Conservation (phyloP, 2,888 invertebrate species). For the Allolobophora icterica region DNA sequence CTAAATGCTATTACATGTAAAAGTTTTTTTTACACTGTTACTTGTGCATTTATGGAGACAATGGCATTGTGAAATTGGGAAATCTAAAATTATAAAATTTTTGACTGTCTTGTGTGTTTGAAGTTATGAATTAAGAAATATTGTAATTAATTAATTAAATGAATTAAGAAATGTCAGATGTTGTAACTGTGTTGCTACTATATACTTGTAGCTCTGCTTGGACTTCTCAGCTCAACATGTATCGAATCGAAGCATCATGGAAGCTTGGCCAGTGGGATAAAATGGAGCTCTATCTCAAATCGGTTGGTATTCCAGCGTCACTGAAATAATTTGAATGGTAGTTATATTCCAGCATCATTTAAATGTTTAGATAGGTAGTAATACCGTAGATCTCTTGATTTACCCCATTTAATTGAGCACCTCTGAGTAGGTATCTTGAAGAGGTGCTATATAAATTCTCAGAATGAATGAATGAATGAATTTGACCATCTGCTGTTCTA, state of each 20-base stretch:
- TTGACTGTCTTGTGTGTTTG: neutral
- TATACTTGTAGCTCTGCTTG: slow-evolving; percentile 53
- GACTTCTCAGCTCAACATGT: slow-evolving; percentile 69
- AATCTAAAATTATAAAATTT: neutral
- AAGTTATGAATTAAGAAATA: neutral
- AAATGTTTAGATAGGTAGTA: too few species aligned
- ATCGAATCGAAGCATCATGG: slow-evolving; percentile 85
- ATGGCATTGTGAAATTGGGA: neutral
- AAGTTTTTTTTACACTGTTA: neutral
- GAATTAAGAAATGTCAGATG: neutral
- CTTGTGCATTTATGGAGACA: neutral
- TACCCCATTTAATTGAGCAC: too few species aligned
- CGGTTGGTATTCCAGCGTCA: slow-evolving; percentile 44
- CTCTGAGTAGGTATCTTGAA: too few species aligned
- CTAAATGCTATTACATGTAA: neutral
- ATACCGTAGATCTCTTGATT: too few species aligned
- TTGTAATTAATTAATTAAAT: neutral
- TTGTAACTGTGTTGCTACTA: too few species aligned
- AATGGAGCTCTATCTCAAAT: slow-evolving; percentile 69
- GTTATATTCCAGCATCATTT: too few species aligned
- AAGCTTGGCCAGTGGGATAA: slow-evolving; percentile 83
- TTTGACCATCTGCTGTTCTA: too few species aligned
- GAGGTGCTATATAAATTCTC: too few species aligned
- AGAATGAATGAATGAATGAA: too few species aligned
- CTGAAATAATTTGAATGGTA: too few species aligned